Conservation (phyloP, 1,140 invertebrate genomes). For the Platorchestia sp. region DNA sequence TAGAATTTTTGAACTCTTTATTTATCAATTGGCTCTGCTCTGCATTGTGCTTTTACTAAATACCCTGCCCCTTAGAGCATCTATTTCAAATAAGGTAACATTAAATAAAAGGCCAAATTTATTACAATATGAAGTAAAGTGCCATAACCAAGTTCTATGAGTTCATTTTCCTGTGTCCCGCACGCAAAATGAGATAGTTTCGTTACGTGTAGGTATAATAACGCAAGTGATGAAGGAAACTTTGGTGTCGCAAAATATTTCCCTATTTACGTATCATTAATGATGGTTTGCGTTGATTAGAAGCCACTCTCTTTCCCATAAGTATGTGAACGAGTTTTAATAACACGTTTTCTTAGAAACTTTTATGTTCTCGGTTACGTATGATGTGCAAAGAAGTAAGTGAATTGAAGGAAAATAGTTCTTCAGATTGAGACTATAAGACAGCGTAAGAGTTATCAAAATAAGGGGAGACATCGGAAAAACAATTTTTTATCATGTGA, state of each 20-base stretch:
- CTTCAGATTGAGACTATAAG: no score
- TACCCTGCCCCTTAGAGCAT: neutral
- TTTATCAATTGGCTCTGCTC: neutral
- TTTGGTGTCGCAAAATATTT: neutral
- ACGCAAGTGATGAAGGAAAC: neutral
- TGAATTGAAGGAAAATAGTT: no score
- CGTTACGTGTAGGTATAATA: neutral
- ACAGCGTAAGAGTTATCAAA: no score
- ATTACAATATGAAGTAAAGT: neutral
- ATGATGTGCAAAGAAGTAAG: no score
- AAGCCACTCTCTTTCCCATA: no score
- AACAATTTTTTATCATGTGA: no score
- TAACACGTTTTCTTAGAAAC: no score
- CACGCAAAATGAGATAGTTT: neutral
- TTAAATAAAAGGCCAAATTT: neutral
- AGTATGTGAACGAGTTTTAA: no score
- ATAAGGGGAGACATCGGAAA: no score
- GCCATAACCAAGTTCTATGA: neutral
- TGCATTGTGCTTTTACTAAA: neutral
- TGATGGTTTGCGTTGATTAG: no score
- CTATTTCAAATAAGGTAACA: neutral
- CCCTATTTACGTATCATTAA: no score
- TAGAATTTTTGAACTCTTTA: neutral
- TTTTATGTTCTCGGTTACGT: no score
- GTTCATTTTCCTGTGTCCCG: neutral